Evolutionary conservation across 2,113 vertebrate genomes (phyloP), one percentile per base, ranked within the genome.

Genomic region (Osmerus eperlanus): DNA sequence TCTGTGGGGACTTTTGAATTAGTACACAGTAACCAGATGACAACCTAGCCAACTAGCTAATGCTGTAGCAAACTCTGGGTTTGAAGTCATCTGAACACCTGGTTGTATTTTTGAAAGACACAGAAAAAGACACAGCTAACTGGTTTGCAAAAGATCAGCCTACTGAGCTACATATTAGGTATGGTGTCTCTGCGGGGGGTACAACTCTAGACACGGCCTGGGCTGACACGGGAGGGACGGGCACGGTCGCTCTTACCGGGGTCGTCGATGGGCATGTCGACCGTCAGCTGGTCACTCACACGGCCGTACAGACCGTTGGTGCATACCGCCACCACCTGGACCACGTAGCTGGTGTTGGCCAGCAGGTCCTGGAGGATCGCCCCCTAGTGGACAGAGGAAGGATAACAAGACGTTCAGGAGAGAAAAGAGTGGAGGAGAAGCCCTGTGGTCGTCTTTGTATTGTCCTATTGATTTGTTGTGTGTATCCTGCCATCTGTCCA

Each of bases 241-340:
- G 63, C n/a, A 51, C 64, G 85, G 67, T 65, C 70, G 15, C 65
- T 91, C 96, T 96, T 96, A 99, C 97, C 97, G 74, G 93, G 53
- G 64, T 93, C 93, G 61, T 94, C 88, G 18, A 87, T 29, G 74
- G 96, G 96, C 93, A 97, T 94, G 86, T 92, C 90, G 4, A 96
- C 93, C 18, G 92, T 89, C 80, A 96, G 88, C 71, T 86, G 88
- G 81, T 96, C 93, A 73, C 97, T 98, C 69, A 91, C 77, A 66
- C 95, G 96, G 81, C 97, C 97, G 76, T 93, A 92, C 9, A 96
- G 94, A 65, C 95, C 94, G 52, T 95, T 95, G 82, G 93, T 90
- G 85, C 97, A 99, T 78, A 98, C 88, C 36, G 97, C 96, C 86
- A 97, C 95, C 85, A 99, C 95, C 85, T 96, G 95, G 75, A 99